Conservation (phyloP, 92 coral and sea anemone genomes). For the Palythoa grandis region DNA sequence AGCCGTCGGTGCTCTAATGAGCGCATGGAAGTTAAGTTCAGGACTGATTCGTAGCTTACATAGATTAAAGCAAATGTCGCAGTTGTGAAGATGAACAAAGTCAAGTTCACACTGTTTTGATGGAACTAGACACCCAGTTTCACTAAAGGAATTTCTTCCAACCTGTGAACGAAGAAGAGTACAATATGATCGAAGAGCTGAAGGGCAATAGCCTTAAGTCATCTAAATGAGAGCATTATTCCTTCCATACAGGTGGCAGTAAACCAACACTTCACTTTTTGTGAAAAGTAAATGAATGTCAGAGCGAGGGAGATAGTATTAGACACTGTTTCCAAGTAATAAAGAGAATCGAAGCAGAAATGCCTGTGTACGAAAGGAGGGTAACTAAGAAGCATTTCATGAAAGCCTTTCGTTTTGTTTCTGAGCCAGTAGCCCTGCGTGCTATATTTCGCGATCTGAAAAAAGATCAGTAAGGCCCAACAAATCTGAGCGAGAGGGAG, state of each 20-base stretch:
- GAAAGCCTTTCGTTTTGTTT: neutral
- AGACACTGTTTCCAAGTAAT: neutral
- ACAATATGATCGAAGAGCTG: constrained; percentile 48
- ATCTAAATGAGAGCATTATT: constrained; percentile 50
- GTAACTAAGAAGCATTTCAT: neutral
- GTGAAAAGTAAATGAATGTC: neutral
- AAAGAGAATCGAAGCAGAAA: neutral
- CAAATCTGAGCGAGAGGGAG: neutral
- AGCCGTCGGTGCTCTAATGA: no score
- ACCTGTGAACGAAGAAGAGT: constrained; percentile 52
- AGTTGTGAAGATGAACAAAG: no score
- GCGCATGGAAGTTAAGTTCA: no score
- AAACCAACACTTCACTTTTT: constrained; percentile 62
- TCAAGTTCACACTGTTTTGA: no score
- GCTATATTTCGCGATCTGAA: neutral
- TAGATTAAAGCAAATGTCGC: no score
- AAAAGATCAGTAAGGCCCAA: neutral
- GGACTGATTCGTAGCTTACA: no score
- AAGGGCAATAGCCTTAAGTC: constrained; percentile 32
- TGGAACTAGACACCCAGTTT: constrained; percentile 18
- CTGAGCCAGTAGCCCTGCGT: neutral
- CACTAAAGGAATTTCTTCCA: constrained; percentile 56
- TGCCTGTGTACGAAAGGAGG: neutral
- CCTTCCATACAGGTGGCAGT: constrained; percentile 54
- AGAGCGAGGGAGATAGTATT: neutral